phyloP scores from a whole-genome alignment of 2,113 vertebrate species.

The Hippocampus comes region DNA sequence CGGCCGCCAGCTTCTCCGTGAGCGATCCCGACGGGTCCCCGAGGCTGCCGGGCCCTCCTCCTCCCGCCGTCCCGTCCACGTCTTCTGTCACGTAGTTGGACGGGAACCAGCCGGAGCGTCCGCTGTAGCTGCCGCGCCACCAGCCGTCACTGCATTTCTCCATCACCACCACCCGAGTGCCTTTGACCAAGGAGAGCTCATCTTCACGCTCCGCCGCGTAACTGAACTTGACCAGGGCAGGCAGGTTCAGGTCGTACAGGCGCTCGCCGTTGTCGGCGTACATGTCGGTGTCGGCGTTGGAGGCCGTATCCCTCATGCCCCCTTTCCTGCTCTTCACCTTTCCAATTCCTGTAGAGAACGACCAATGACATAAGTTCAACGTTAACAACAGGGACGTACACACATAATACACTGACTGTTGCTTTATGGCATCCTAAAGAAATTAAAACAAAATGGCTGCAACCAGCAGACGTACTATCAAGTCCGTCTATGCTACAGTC shows the following conservation, averaged over 20 bases:
- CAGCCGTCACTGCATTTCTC: constrained; percentile 92
- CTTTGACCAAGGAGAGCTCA: constrained; percentile 85
- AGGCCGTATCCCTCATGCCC: constrained; percentile 79
- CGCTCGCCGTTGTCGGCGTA: constrained; percentile 81
- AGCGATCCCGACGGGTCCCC: constrained; percentile 77
- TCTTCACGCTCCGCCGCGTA: constrained; percentile 88
- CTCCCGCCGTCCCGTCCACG: constrained; percentile 77
- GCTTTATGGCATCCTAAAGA: not conserved
- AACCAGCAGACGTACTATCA: too few species aligned
- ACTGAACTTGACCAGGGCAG: constrained; percentile 87
- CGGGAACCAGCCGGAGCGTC: constrained; percentile 86
- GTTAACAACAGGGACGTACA: not conserved
- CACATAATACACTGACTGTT: not conserved
- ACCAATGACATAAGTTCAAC: not conserved
- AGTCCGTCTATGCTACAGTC: too few species aligned
- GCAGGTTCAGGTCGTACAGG: constrained; percentile 86
- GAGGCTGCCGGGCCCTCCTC: constrained; percentile 52
- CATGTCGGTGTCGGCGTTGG: constrained; percentile 77
- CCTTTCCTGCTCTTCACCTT: constrained; percentile 84
- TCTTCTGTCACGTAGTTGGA: constrained; percentile 92
- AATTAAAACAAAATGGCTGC: not conserved
- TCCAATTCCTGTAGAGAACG: constrained; percentile 75
- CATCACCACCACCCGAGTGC: constrained; percentile 87
- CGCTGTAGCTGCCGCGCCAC: constrained; percentile 87
- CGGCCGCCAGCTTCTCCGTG: constrained; percentile 82